These are phyloP conservation scores for Antheraea yamamai DNA, from an alignment of 2,888 invertebrate genomes.

Conservation along the genomic window DNA sequence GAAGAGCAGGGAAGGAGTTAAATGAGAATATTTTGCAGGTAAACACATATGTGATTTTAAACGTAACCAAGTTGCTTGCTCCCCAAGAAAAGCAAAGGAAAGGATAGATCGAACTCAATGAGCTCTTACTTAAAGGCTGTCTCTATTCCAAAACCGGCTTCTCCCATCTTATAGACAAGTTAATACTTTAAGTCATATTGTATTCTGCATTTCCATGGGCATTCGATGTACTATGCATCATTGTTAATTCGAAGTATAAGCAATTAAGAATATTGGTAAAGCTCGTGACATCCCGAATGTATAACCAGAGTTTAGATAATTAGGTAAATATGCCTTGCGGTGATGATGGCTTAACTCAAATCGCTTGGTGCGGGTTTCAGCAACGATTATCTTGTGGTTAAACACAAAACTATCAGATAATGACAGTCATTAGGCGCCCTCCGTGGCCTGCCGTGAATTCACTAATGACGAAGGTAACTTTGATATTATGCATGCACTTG, in stretches of 20 bases:
- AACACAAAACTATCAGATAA: conserved; percentile 25
- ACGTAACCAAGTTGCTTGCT: too few species aligned
- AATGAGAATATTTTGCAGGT: too few species aligned
- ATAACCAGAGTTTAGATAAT: conserved; percentile 28
- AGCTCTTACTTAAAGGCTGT: too few species aligned
- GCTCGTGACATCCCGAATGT: neutral
- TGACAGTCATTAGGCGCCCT: conserved; percentile 35
- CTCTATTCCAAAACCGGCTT: too few species aligned
- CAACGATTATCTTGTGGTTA: conserved; percentile 37
- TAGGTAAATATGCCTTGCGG: conserved; percentile 42
- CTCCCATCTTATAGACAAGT: too few species aligned
- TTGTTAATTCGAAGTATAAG: neutral
- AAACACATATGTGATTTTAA: too few species aligned
- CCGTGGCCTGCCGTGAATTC: conserved; percentile 22
- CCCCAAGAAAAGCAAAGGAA: too few species aligned
- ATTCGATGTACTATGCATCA: neutral
- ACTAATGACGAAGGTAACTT: neutral
- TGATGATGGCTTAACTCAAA: conserved; percentile 37
- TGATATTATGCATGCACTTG: neutral
- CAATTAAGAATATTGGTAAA: neutral
- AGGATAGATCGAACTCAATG: too few species aligned
- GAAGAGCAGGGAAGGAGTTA: too few species aligned
- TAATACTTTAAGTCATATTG: too few species aligned
- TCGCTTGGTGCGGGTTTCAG: conserved; percentile 34
- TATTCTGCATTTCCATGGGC: too few species aligned